Base-by-base conservation (phyloP, 2,113 vertebrate genomes). In the Egretta garzetta region DNA sequence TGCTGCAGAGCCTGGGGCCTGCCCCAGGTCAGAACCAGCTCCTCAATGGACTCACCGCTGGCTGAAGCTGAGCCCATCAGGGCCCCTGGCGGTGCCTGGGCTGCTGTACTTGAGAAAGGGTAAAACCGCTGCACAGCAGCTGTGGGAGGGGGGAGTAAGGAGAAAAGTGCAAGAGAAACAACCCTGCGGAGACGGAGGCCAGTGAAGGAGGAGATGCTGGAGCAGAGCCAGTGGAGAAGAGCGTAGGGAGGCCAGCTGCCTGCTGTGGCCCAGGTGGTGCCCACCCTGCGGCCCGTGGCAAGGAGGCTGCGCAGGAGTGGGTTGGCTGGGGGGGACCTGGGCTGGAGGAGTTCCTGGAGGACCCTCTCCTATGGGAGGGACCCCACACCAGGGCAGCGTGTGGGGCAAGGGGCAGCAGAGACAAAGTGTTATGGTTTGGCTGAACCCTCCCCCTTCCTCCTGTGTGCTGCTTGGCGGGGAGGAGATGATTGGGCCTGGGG, bases 341-440 rank as follows among this genome's bases (percentile, higher is more conserved):
- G 19, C 28, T 58, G 41, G 50, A 64, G 50, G 19, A n/a, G 76
- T 32, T 50, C 43, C 5, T 10, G 50, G n/a, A 30, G 58, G 67
- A 13, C 15, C 23, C 10, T 32, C 8, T 39, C 43, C 35, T 19
- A 6, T 9, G 21, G 20, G 55, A 59, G 32, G 45, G 47, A 43
- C 12, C 53, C 8, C 10, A 3, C 1, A 1, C 10, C 2, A 10
- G 21, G 13, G 59, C 32, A 22, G 60, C 37, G 30, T 1, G 21
- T 17, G 59, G 49, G 49, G 58, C 39, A 72, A 49, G n/a, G 59
- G 64, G 59, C 21, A 9, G 45, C 35, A 14, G 52, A 52, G 60
- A 19, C 18, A 12, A 35, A 9, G 23, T 33, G 23, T 49, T 49
- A 21, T 0, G 9, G 43, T 10, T 16, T 52, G 27, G 13, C 20